phyloP scores from a whole-genome alignment of 2,797 vertebrate genomes.

The Cuculus canorus region DNA sequence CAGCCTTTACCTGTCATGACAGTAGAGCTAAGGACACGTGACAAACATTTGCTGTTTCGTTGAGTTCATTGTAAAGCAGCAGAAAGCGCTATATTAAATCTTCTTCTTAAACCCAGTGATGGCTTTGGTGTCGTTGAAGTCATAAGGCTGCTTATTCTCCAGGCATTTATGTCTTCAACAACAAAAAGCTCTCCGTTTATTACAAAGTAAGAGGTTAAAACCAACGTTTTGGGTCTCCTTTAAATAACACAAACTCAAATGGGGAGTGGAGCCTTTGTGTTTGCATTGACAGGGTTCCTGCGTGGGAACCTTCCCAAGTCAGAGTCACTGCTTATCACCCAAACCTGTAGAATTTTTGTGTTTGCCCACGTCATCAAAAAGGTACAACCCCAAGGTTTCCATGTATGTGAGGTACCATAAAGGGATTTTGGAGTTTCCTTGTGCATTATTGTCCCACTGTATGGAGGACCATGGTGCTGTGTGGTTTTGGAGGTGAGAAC shows the following conservation, averaged over 20 bases:
- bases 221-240: not conserved
- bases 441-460: not conserved
- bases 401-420: not conserved
- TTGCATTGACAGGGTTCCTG: not conserved
- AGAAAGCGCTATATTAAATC: not conserved
- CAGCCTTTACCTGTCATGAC: not conserved
- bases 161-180: not conserved
- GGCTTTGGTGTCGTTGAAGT: not conserved
- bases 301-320: rapidly evolving
- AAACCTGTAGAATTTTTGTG: not conserved
- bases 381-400: not conserved
- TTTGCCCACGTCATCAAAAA: not conserved
- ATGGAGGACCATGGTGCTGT: not conserved
- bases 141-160: not conserved
- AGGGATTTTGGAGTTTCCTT: not conserved
- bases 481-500: not conserved
- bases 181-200: not conserved
- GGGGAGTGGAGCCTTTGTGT: not conserved
- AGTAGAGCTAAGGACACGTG: not conserved
- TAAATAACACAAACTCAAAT: not conserved
- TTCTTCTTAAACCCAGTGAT: not conserved
- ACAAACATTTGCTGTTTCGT: not conserved
- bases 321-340: not conserved
- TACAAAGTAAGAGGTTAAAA: not conserved
- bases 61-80: not conserved